These are phyloP conservation scores for Oreochromis spilurus DNA, from an alignment of 2,113 vertebrate genomes.

Conservation along the genomic window DNA sequence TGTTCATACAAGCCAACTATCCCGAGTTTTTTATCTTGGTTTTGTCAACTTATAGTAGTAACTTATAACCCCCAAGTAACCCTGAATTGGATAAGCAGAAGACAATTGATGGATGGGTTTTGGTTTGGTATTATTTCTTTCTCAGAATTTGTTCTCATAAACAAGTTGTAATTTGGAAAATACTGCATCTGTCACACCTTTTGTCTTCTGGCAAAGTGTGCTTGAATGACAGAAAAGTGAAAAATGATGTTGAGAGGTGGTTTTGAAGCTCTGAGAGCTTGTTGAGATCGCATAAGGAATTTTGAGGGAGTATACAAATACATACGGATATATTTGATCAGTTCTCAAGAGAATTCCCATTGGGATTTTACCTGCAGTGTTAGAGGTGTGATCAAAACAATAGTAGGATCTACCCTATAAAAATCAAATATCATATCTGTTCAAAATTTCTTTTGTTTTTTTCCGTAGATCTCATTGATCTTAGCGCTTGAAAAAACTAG, in stretches of 20 bases:
- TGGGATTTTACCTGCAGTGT: neutral
- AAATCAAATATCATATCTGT: neutral
- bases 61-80: neutral
- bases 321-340: neutral
- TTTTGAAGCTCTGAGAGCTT: neutral
- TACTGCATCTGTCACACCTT: neutral
- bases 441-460: neutral
- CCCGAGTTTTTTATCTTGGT: accelerated
- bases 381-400: neutral
- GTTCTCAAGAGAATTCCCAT: neutral
- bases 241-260: neutral
- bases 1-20: neutral
- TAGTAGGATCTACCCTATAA: neutral
- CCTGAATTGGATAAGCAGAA: neutral
- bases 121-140: neutral
- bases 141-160: neutral
- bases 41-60: neutral
- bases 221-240: neutral
- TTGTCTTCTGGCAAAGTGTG: neutral
- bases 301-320: neutral
- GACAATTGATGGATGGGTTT: neutral
- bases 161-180: neutral
- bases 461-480: neutral
- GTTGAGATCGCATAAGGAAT: neutral
- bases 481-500: neutral